Percentiles rank a stretch among this genome's conserved stretches.
Evolutionary conservation across 2,797 vertebrate genomes (phyloP).

Genomic region (Hemibagrus guttatus): DNA sequence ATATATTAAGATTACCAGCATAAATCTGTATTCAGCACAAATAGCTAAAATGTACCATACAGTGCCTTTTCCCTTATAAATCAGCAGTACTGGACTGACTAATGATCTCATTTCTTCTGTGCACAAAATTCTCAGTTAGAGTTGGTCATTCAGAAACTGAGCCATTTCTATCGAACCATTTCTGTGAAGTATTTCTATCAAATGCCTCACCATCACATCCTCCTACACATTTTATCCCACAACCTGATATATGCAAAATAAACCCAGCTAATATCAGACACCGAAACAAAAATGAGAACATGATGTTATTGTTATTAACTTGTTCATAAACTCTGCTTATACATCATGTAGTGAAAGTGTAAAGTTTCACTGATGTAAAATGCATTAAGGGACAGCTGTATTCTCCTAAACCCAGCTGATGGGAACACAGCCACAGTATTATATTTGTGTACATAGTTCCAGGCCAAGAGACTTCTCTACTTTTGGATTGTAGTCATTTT

Average conservation of each 20-base stretch:
- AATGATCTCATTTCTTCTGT: background rate
- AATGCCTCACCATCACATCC: background rate
- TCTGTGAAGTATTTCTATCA: background rate
- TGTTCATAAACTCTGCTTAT: background rate
- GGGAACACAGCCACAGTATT: background rate
- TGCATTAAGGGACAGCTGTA: background rate
- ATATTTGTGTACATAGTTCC: background rate
- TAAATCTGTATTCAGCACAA: background rate
- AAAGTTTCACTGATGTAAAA: background rate
- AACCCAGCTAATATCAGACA: background rate
- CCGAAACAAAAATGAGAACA: background rate
- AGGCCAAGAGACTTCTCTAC: too few relatives aligned
- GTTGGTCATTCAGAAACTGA: background rate
- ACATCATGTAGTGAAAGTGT: background rate
- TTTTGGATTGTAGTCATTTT: constrained; percentile 3
- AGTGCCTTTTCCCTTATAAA: background rate
- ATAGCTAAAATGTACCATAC: background rate
- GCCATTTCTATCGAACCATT: background rate
- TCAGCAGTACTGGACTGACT: background rate
- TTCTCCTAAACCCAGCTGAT: background rate
- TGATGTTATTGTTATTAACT: background rate
- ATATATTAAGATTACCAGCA: background rate
- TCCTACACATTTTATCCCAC: background rate
- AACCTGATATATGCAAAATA: background rate
- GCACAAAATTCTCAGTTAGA: background rate